Evolutionary conservation across 1,140 invertebrate species (phyloP).

Genomic region (Diabrotica undecimpunctata): DNA sequence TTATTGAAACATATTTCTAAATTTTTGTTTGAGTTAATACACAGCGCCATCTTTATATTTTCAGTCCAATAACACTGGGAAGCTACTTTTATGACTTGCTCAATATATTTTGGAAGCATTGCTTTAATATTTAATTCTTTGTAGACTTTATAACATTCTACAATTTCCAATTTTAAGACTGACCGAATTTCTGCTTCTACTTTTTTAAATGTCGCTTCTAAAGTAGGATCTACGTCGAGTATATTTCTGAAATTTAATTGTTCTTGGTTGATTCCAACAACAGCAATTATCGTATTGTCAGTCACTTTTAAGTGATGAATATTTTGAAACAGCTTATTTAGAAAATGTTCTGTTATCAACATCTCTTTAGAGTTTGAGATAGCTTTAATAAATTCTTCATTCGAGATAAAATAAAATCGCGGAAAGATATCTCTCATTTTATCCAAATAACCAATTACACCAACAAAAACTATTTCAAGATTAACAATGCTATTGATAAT

Average conservation of each 20-base stretch:
- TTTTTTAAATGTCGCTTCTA: constrained; percentile 41
- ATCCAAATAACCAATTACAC: constrained; percentile 86
- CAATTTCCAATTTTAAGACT: constrained; percentile 49
- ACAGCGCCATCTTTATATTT: constrained; percentile 23
- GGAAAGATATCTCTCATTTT: constrained; percentile 85
- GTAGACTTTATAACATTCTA: constrained; percentile 26
- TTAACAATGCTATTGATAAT: constrained; percentile 66
- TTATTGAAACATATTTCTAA: constrained; percentile 22
- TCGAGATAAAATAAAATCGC: constrained; percentile 89
- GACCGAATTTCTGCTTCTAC: constrained; percentile 78
- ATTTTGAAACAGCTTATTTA: constrained; percentile 64
- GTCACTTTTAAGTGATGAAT: neutral
- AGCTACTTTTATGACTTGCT: constrained; percentile 24
- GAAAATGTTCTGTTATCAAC: constrained; percentile 47
- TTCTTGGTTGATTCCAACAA: neutral
- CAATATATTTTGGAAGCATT: constrained; percentile 20
- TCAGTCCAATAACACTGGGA: constrained; percentile 28
- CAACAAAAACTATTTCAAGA: constrained; percentile 76
- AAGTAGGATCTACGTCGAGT: constrained; percentile 49
- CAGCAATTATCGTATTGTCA: neutral
- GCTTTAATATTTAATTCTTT: constrained; percentile 17
- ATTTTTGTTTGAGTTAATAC: constrained; percentile 24
- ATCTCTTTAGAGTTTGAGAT: constrained; percentile 75
- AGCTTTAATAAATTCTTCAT: constrained; percentile 92
- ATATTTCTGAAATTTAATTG: constrained; percentile 15